Conservation (phyloP, 2,888 invertebrate species). For the Plebejus argus region DNA sequence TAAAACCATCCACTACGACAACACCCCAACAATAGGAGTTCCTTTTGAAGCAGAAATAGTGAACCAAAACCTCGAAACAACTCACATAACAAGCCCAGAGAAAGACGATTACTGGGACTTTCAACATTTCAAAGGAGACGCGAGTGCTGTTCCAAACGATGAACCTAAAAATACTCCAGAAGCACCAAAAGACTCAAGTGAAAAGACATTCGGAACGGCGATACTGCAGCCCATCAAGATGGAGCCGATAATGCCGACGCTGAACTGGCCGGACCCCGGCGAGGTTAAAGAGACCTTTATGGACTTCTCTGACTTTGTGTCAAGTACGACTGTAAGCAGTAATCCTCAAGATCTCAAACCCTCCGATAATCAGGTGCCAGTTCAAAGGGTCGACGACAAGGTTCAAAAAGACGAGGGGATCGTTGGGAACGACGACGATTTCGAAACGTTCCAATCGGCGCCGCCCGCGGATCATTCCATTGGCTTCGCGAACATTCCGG, state of each 20-base stretch:
- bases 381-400: conserved; percentile 33
- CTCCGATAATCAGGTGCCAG: conserved; percentile 22
- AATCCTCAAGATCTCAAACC: conserved; percentile 43
- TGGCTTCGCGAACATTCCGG: conserved; percentile 39
- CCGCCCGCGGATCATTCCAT: conserved; percentile 49
- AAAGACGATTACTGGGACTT: conserved; percentile 72
- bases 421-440: conserved; percentile 61
- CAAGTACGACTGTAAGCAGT: conserved; percentile 52
- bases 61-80: conserved; percentile 38
- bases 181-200: conserved; percentile 32
- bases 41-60: conserved; percentile 48
- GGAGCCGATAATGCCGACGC: conserved; percentile 65
- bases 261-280: conserved; percentile 77
- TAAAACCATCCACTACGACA: conserved; percentile 74
- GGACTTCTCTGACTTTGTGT: conserved; percentile 69
- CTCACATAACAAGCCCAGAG: conserved; percentile 44
- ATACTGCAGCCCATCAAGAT: conserved; percentile 72
- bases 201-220: conserved; percentile 55
- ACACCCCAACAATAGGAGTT: conserved; percentile 57
- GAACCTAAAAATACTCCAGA: conserved; percentile 39
- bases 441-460: conserved; percentile 73
- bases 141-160: conserved; percentile 41
- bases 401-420: conserved; percentile 28
- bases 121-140: conserved; percentile 63
- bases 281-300: conserved; percentile 72